Conservation (phyloP, 1,140 invertebrate genomes). For the Venturia canescens region DNA sequence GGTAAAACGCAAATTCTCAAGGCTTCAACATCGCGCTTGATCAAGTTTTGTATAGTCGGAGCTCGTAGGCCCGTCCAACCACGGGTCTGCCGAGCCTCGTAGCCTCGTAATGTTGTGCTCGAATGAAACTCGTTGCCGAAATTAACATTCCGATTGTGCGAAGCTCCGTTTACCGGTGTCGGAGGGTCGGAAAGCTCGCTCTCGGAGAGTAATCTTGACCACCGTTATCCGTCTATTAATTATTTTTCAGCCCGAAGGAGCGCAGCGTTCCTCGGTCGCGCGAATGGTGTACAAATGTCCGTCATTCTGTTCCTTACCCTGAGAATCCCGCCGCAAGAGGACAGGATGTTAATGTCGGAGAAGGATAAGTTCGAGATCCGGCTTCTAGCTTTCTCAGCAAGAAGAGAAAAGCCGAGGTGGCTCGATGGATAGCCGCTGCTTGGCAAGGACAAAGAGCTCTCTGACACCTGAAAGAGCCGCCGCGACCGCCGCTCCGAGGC, state of each 20-base stretch:
- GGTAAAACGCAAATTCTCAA: no score
- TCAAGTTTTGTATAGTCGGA: no score
- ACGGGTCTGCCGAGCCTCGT: no score
- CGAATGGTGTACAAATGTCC: background rate
- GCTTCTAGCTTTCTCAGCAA: background rate
- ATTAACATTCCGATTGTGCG: no score
- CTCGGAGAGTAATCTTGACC: no score
- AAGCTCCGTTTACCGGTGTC: no score
- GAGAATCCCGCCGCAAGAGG: background rate
- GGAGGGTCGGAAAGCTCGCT: no score
- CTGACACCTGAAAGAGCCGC: conserved; percentile 28
- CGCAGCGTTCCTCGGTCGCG: background rate
- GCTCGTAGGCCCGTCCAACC: no score
- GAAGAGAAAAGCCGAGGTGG: background rate
- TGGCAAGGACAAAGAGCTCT: conserved; percentile 27
- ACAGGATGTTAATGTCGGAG: background rate
- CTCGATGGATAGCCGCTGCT: background rate
- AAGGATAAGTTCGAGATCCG: background rate
- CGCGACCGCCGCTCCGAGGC: background rate
- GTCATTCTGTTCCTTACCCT: background rate
- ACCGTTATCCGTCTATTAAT: no score
- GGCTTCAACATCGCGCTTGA: no score
- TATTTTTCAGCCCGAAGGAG: background rate
- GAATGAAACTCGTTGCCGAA: no score
- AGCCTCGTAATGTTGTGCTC: no score